phyloP scores from a whole-genome alignment of 2,113 vertebrate genomes.

The Periophthalmus modestus region DNA sequence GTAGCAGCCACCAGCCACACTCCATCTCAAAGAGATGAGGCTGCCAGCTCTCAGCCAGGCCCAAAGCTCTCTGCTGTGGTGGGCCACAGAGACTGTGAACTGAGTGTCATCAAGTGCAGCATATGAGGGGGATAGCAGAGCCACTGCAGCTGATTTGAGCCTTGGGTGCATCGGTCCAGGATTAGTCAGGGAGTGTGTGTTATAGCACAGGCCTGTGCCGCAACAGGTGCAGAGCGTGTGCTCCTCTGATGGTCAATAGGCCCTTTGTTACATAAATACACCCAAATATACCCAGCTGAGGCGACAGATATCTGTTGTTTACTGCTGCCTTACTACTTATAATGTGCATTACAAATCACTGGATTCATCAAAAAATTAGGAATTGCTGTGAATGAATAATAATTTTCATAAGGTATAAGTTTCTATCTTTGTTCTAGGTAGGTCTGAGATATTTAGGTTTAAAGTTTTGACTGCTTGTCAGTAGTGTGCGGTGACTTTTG shows the following conservation, averaged over 20 bases:
- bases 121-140: constrained; percentile 3
- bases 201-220: constrained; percentile 44
- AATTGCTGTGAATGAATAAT: neutral
- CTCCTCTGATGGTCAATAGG: constrained; percentile 64
- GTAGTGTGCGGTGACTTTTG: no score
- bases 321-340: constrained; percentile 7
- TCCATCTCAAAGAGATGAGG: constrained; percentile 23
- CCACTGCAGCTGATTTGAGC: constrained; percentile 34
- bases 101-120: neutral
- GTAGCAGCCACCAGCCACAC: constrained; percentile 71
- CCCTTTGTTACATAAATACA: constrained; percentile 71
- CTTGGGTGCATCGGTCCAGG: constrained; percentile 48
- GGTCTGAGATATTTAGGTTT: no score
- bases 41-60: neutral
- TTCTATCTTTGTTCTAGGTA: no score
- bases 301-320: constrained; percentile 8
- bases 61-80: neutral
- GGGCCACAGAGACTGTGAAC: neutral
- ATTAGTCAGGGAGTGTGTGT: constrained; percentile 47
- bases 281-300: constrained; percentile 43
- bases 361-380: neutral
- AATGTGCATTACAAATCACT: neutral
- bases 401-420: no score
- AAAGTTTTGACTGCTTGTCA: no score
- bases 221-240: constrained; percentile 71